These are phyloP conservation scores for Hetaerina americana DNA, from an alignment of 1,140 invertebrate species.

Conservation along the genomic window DNA sequence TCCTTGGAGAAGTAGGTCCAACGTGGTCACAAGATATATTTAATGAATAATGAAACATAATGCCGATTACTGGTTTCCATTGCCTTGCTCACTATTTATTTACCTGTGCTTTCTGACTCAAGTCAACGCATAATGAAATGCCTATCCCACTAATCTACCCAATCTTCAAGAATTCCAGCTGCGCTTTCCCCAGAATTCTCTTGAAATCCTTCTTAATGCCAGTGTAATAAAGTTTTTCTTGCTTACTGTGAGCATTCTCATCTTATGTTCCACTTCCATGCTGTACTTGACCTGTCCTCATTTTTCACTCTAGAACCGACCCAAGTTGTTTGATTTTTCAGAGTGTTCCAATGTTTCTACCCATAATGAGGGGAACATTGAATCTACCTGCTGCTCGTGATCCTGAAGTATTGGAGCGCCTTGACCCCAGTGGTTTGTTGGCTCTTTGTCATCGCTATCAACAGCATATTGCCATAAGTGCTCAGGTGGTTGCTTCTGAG, in stretches of 20 bases:
- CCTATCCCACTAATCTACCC: too few relatives aligned
- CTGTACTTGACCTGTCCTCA: not conserved
- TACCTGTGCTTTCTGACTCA: too few relatives aligned
- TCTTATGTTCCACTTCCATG: slow-evolving; percentile 5
- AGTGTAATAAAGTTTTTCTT: too few relatives aligned
- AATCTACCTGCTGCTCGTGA: slow-evolving; percentile 75
- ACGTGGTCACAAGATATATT: too few relatives aligned
- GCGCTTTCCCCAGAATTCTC: too few relatives aligned
- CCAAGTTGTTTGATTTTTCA: slow-evolving; percentile 26
- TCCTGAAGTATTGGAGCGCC: slow-evolving; percentile 73
- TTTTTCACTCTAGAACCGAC: slow-evolving; percentile 7
- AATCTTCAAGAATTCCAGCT: too few relatives aligned
- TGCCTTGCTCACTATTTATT: too few relatives aligned
- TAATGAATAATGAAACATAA: too few relatives aligned
- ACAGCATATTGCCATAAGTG: slow-evolving; percentile 41
- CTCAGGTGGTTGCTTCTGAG: slow-evolving; percentile 55
- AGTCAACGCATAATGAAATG: too few relatives aligned
- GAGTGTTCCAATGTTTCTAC: slow-evolving; percentile 81
- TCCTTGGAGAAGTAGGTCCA: too few relatives aligned
- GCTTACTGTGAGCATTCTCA: not conserved
- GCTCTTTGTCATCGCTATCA: slow-evolving; percentile 56
- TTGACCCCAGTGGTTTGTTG: slow-evolving; percentile 46
- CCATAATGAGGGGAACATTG: slow-evolving; percentile 79
- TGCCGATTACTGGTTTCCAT: too few relatives aligned
- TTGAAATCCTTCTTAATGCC: too few relatives aligned